These are phyloP conservation scores for Helostoma temminkii DNA, from an alignment of 2,797 vertebrate genomes.

Conservation along the genomic window DNA sequence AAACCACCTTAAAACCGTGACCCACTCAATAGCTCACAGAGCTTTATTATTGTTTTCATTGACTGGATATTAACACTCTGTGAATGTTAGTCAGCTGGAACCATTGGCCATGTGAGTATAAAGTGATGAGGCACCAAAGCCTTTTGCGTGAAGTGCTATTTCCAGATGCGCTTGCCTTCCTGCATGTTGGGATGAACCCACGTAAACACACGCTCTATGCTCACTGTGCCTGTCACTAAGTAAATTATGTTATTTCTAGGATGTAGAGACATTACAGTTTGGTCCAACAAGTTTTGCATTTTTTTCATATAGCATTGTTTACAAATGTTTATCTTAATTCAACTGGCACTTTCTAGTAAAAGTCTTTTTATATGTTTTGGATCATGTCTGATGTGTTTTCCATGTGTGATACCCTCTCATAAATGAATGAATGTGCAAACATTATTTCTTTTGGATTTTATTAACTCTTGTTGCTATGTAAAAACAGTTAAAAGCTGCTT, in stretches of 20 bases:
- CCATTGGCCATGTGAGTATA: constrained; percentile 69
- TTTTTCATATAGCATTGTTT: constrained; percentile 18
- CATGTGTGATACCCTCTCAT: constrained; percentile 38
- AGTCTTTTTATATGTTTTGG: constrained; percentile 42
- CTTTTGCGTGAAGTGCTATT: constrained; percentile 72
- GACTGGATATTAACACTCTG: constrained; percentile 66
- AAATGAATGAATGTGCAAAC: constrained; percentile 46
- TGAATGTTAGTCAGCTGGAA: constrained; percentile 70
- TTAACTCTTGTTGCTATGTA: constrained; percentile 24
- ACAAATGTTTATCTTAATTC: constrained; percentile 18
- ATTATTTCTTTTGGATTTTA: constrained; percentile 28
- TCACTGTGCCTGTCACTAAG: constrained; percentile 72
- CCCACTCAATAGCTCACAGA: constrained; percentile 53
- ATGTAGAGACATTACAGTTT: constrained; percentile 36
- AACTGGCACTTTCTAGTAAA: constrained; percentile 20
- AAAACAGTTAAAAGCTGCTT: constrained; percentile 36
- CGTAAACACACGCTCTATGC: constrained; percentile 67
- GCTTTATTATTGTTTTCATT: constrained; percentile 75
- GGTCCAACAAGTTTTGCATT: constrained; percentile 38
- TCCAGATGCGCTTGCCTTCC: constrained; percentile 68
- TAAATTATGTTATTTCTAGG: constrained; percentile 32
- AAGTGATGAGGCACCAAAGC: constrained; percentile 74
- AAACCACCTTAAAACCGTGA: constrained; percentile 42
- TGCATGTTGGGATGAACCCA: constrained; percentile 49
- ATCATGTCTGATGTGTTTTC: constrained; percentile 58